These are phyloP conservation scores for Diadegma fenestrale DNA, from an alignment of 2,888 invertebrate genomes.

Conservation along the genomic window DNA sequence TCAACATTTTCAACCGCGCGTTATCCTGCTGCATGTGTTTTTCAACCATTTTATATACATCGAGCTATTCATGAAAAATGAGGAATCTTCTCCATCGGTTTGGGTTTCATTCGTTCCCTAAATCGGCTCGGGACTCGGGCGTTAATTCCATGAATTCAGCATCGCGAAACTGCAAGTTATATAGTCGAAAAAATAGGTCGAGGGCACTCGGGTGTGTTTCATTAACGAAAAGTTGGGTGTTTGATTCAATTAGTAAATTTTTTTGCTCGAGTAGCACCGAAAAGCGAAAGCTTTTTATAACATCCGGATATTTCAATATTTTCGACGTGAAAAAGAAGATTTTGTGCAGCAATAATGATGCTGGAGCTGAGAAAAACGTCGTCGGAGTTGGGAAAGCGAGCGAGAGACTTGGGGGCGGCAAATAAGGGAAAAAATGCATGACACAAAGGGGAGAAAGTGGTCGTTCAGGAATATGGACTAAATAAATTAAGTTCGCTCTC, in stretches of 20 bases:
- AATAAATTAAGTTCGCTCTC: constrained; percentile 62
- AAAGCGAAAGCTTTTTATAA: background rate
- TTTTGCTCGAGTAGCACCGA: background rate
- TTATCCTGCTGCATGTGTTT: background rate
- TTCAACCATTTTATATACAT: constrained; percentile 1
- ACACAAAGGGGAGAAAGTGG: constrained; percentile 49
- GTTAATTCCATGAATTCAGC: constrained; percentile 48
- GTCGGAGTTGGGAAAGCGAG: background rate
- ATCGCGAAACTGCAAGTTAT: constrained; percentile 1
- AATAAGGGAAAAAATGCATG: background rate
- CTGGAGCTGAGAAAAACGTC: background rate
- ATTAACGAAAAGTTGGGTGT: constrained; percentile 28
- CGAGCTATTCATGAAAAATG: background rate
- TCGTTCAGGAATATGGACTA: constrained; percentile 58
- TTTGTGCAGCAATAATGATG: background rate
- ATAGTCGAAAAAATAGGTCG: background rate
- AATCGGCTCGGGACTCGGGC: background rate
- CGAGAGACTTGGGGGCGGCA: constrained; percentile 10
- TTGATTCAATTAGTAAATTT: background rate
- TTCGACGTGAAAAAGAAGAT: background rate
- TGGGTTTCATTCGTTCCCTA: constrained; percentile 29
- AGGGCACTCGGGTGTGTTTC: constrained; percentile 25
- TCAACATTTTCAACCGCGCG: constrained; percentile 17
- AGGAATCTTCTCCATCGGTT: no score
- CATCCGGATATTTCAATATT: background rate